Percentiles rank a stretch among this genome's conserved stretches.
phyloP scores from a whole-genome alignment of 64 coral and sea anemone species.

The Dendrophyllia cribrosa region DNA sequence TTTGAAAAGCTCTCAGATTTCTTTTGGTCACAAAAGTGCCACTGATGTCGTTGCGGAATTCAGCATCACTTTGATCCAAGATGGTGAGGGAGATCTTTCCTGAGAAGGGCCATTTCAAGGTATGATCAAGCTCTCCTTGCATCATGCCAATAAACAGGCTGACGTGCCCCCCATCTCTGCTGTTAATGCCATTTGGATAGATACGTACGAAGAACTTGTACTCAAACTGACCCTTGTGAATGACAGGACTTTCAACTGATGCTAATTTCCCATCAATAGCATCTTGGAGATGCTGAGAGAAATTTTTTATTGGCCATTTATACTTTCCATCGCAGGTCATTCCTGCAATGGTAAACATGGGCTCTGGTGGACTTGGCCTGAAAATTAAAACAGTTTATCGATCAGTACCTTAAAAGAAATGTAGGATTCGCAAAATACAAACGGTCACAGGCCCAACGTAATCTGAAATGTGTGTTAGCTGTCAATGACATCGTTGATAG shows the following conservation, averaged over 20 bases:
- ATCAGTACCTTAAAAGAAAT: no score
- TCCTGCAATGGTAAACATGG: conserved; percentile 2
- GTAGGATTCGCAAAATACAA: no score
- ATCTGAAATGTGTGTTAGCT: no score
- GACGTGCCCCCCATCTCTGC: conserved; percentile 53
- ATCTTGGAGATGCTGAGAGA: conserved; percentile 55
- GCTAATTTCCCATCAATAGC: conserved; percentile 47
- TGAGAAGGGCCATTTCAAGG: conserved; percentile 79
- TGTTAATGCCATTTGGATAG: conserved; percentile 73
- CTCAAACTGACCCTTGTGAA: conserved; percentile 66
- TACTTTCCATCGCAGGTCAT: conserved; percentile 62
- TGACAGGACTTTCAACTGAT: conserved; percentile 64
- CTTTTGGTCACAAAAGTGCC: conserved; percentile 76
- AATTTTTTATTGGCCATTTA: conserved; percentile 72
- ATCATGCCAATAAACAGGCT: conserved; percentile 87
- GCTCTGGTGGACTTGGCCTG: not conserved
- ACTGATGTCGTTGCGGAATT: conserved; percentile 77
- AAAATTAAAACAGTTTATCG: not conserved
- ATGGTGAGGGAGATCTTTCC: conserved; percentile 83
- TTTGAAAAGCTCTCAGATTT: conserved; percentile 76
- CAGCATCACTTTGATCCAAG: conserved; percentile 73
- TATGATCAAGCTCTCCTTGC: conserved; percentile 70
- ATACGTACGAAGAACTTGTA: conserved; percentile 82
- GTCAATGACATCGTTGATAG: no score
- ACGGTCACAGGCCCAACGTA: no score